These are phyloP conservation scores for Tenrec ecaudatus DNA, from an alignment of 2,113 vertebrate species.

Conservation along the genomic window DNA sequence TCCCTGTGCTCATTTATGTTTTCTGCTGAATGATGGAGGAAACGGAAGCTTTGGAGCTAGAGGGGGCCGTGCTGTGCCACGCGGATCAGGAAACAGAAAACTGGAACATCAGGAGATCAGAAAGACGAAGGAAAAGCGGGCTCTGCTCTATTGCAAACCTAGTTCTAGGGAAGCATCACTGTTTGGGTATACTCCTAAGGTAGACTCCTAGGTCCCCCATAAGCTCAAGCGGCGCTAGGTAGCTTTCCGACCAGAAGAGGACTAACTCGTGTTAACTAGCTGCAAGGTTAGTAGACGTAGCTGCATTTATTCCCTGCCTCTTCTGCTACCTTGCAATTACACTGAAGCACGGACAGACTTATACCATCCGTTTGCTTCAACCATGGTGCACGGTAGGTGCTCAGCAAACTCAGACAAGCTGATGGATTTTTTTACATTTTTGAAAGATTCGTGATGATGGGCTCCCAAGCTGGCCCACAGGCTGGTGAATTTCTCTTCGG, in stretches of 20 bases:
- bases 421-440: background rate
- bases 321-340: background rate
- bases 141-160: background rate
- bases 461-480: background rate
- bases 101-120: background rate
- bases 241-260: background rate
- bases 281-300: background rate
- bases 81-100: background rate
- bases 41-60: background rate
- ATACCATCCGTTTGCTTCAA: background rate
- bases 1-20: background rate
- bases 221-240: background rate
- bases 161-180: background rate
- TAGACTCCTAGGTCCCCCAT: too few relatives aligned
- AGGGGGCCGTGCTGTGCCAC: background rate
- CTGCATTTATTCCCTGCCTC: background rate
- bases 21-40: background rate
- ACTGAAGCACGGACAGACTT: background rate
- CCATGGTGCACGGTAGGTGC: background rate
- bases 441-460: background rate
- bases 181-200: too few relatives aligned
- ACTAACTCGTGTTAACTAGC: background rate
- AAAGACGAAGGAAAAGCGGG: background rate
- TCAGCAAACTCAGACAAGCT: background rate
- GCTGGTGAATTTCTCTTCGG: constrained; percentile 66